Conservation (phyloP, 2,113 vertebrate genomes). For the Henicopernis longicauda region DNA sequence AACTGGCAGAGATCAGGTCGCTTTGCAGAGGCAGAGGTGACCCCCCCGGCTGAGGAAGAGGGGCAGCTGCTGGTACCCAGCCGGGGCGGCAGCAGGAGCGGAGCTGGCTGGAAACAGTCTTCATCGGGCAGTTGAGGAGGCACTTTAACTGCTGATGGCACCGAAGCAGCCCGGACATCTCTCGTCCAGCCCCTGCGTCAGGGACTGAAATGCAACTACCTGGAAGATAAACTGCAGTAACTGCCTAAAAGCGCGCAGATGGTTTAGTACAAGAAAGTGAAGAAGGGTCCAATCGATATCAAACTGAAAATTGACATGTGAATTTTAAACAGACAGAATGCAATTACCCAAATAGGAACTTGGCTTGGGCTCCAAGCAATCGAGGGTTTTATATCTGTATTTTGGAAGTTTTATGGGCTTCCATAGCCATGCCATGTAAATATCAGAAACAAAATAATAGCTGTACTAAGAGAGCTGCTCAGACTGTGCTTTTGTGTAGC, state of each 20-base stretch:
- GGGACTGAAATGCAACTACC: background rate
- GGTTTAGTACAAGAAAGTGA: background rate
- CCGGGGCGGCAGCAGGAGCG: background rate
- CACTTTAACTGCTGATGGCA: background rate
- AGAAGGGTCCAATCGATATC: background rate
- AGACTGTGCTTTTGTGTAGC: background rate
- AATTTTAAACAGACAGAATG: background rate
- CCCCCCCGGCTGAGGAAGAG: background rate
- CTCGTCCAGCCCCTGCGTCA: background rate
- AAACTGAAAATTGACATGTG: background rate
- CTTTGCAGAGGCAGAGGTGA: background rate
- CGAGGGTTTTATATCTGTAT: background rate
- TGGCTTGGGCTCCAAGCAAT: background rate
- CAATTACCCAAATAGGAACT: slow-evolving; percentile 27
- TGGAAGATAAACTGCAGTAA: background rate
- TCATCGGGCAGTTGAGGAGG: background rate
- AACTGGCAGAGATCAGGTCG: background rate
- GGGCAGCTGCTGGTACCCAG: background rate
- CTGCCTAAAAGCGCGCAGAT: background rate
- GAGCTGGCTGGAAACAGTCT: background rate
- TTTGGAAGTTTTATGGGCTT: background rate
- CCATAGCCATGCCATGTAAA: background rate
- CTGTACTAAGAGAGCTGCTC: background rate
- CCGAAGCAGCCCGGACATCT: background rate
- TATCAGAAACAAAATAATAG: background rate